Evolutionary conservation across 2,888 invertebrate species (phyloP), one percentile per base, ranked within the genome.

Genomic region (Helicoverpa assulta): DNA sequence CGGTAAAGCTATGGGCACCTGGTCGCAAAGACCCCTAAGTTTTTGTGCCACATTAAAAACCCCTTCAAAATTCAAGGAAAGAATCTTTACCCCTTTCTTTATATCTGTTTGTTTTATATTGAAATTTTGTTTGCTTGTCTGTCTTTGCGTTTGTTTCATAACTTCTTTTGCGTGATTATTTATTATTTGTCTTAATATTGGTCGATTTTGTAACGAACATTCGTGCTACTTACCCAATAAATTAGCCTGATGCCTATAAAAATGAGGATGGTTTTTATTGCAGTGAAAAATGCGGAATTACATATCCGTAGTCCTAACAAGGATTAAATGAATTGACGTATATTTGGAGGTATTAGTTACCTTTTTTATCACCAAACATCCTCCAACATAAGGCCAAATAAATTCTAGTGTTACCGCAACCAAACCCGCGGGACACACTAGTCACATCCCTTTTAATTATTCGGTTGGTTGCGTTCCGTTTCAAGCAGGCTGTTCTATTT

Each of bases 1-100:
- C 95, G 95, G 95, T 89, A 94, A 91, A 93, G 92, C 89, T 90
- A 47, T 90, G 86, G 86, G 89, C 95, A 95, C 95, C 95, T 95
- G 95, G 95, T 86, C 88, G 86, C 88, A 86, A 70, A 89, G 89
- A 90, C 92, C 86, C 89, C 88, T 86, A 86, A 91, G 88, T 91
- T 93, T 92, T 92, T 94, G 88, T 91, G 85, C 84, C 78, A 87
- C 84, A 89, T 80, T 80, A 88, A 89, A 93, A 84, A 83, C 81
- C 92, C 94, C 92, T 92, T 92, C 89, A 75, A 89, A 90, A 86
- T 89, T 89, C 84, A 80, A 89, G 89, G 91, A 91, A 92, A 90
- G 89, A 90, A 87, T 89, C 88, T 85, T 92, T 91, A 90, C 90
- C 92, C 91, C 91, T 91, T 92, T 91, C 86, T 90, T 86, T 82